A percentile compares a stretch with the other conserved stretches of the same genome.
phyloP scores from a whole-genome alignment of 2,113 vertebrate genomes.

The Erythrolamprus reginae region DNA sequence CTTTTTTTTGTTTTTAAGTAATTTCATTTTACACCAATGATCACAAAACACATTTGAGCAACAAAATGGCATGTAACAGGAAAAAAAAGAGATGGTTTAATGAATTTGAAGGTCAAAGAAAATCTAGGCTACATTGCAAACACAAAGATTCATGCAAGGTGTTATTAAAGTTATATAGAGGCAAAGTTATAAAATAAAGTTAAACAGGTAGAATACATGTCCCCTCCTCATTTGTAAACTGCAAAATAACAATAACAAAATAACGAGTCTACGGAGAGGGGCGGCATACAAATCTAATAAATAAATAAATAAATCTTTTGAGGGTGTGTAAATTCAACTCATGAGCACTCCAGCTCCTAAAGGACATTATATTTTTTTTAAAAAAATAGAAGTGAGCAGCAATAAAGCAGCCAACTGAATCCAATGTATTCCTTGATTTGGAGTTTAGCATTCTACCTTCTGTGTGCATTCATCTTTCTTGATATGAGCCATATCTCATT shows the following conservation, averaged over 20 bases:
- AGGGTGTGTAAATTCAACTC: neutral
- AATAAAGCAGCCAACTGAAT: neutral
- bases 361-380: neutral
- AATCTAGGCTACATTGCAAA: neutral
- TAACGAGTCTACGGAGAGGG: too few relatives aligned
- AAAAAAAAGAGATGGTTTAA: neutral
- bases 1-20: neutral
- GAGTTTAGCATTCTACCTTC: neutral
- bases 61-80: neutral
- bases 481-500: neutral
- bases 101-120: neutral
- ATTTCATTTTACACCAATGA: neutral
- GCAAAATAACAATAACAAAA: neutral
- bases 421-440: neutral
- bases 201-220: neutral
- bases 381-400: neutral
- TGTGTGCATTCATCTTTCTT: too few relatives aligned
- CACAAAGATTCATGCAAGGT: neutral
- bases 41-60: neutral
- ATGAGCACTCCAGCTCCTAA: neutral
- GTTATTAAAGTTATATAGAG: neutral
- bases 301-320: too few relatives aligned
- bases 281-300: too few relatives aligned
- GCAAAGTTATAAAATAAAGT: neutral
- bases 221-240: neutral